phyloP scores from a whole-genome alignment of 2,113 vertebrate species.

The Epinephelus lanceolatus region DNA sequence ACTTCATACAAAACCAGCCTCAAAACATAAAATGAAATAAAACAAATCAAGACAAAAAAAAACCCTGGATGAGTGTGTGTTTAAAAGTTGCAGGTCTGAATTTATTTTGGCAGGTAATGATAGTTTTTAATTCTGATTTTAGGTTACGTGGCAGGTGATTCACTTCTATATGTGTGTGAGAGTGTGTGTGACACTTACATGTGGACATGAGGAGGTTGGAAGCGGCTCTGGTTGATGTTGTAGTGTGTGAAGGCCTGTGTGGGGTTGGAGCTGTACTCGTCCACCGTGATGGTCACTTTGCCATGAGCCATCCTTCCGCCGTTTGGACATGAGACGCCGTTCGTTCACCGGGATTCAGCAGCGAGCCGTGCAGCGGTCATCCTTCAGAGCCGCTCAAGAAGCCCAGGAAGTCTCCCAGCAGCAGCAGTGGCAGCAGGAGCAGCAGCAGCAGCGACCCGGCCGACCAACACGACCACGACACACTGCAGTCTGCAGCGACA shows the following conservation, averaged over 20 bases:
- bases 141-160: neutral
- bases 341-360: slow-evolving; percentile 92
- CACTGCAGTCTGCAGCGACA: slow-evolving; percentile 78
- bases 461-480: slow-evolving; percentile 45
- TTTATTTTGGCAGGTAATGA: neutral
- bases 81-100: neutral
- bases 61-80: no score
- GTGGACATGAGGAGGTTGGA: slow-evolving; percentile 98
- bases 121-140: neutral
- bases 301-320: slow-evolving; percentile 97
- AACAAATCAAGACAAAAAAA: neutral
- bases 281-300: slow-evolving; percentile 97
- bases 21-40: neutral
- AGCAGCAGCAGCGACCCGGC: slow-evolving; percentile 63
- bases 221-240: slow-evolving; percentile 99
- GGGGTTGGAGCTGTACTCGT: slow-evolving; percentile 99
- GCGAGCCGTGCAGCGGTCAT: slow-evolving; percentile 86
- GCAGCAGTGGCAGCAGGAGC: slow-evolving; percentile 23
- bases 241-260: slow-evolving; percentile 99
- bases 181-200: slow-evolving; percentile 88
- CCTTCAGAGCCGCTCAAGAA: slow-evolving; percentile 84
- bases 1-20: neutral
- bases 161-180: neutral
- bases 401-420: slow-evolving; percentile 79
- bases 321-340: slow-evolving; percentile 91